These are phyloP conservation scores for Leucoptera coffeella DNA, from an alignment of 2,888 invertebrate species.

Conservation along the genomic window DNA sequence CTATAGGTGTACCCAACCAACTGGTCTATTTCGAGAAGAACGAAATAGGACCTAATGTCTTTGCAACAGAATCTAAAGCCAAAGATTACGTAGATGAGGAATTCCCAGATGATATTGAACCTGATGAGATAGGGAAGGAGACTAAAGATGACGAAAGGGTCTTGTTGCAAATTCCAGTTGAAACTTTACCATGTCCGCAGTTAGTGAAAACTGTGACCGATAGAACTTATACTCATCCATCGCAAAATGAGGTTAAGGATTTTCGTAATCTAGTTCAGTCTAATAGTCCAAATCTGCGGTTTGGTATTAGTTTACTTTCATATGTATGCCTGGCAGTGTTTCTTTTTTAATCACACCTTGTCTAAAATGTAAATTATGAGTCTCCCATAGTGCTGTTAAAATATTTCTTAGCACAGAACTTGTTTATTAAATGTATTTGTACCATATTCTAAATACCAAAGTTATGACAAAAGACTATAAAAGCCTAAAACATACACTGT, in stretches of 20 bases:
- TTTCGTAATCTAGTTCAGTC: slow-evolving; percentile 42
- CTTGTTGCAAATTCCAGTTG: slow-evolving; percentile 50
- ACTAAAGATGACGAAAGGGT: slow-evolving; percentile 25
- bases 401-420: too few relatives aligned
- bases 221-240: slow-evolving; percentile 45
- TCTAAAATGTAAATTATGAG: too few relatives aligned
- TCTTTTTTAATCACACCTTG: too few relatives aligned
- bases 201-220: slow-evolving; percentile 58
- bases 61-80: slow-evolving; percentile 25
- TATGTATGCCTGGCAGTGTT: too few relatives aligned
- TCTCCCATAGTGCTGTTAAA: too few relatives aligned
- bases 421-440: too few relatives aligned
- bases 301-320: too few relatives aligned
- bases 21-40: slow-evolving; percentile 34
- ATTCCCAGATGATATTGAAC: slow-evolving; percentile 26
- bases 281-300: too few relatives aligned
- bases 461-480: too few relatives aligned
- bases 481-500: too few relatives aligned
- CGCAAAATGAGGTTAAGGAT: slow-evolving; percentile 52
- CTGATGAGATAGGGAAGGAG: slow-evolving; percentile 18
- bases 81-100: slow-evolving; percentile 29
- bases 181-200: slow-evolving; percentile 55
- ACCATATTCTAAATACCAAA: too few relatives aligned
- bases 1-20: slow-evolving; percentile 31
- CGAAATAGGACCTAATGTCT: slow-evolving; percentile 26